Conservation (phyloP, 2,888 invertebrate genomes). For the Electrophaes corylata region DNA sequence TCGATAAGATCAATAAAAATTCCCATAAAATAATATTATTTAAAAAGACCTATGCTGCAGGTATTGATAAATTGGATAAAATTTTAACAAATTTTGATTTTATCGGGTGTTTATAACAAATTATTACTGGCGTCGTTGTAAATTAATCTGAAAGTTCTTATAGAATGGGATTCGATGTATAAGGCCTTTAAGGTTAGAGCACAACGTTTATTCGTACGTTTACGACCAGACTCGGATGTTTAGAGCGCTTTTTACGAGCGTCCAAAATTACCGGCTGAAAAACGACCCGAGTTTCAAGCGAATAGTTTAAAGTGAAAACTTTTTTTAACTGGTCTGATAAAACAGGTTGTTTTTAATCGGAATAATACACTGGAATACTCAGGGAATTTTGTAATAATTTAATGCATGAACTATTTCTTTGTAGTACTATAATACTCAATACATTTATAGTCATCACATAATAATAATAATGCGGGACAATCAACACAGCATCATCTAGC, state of each 20-base stretch:
- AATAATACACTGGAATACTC: not conserved
- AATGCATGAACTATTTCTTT: too few species aligned
- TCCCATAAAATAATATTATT: too few species aligned
- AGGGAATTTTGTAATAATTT: too few species aligned
- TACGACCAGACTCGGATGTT: slow-evolving; percentile 69
- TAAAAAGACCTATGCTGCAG: too few species aligned
- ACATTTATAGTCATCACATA: too few species aligned
- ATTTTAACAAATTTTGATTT: too few species aligned
- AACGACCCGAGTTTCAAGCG: slow-evolving; percentile 30
- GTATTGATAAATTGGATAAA: too few species aligned
- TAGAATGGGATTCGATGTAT: slow-evolving; percentile 10
- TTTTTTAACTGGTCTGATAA: slow-evolving; percentile 1
- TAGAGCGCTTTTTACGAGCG: slow-evolving; percentile 74
- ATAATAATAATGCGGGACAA: too few species aligned
- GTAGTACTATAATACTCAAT: too few species aligned
- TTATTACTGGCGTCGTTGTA: not conserved
- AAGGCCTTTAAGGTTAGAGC: slow-evolving; percentile 50
- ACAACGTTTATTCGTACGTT: slow-evolving; percentile 68
- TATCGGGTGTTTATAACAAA: too few species aligned
- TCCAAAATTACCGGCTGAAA: slow-evolving; percentile 49
- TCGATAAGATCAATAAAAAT: too few species aligned
- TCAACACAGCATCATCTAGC: too few species aligned
- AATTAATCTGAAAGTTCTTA: not conserved
- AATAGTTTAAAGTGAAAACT: slow-evolving; percentile 18
- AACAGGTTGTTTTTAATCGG: not conserved